Conservation (phyloP, 1,140 invertebrate genomes). For the Drosophila suzukii region DNA sequence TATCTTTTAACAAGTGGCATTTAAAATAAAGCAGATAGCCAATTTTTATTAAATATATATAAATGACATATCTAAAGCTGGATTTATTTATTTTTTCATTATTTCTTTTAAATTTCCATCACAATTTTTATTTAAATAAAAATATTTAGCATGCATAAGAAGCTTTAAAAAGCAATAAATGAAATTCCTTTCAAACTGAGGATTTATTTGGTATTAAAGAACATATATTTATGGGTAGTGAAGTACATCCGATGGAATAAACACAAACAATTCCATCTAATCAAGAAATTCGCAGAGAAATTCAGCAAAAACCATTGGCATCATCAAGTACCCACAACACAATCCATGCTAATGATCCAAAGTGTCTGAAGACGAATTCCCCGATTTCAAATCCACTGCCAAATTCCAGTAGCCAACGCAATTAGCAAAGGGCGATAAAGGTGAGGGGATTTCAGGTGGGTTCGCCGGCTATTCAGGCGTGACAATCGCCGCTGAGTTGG, state of each 20-base stretch:
- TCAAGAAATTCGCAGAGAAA: constrained; percentile 1
- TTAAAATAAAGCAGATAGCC: no score
- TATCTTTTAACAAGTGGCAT: no score
- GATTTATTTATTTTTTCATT: no score
- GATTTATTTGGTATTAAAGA: neutral
- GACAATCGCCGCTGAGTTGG: constrained; percentile 40
- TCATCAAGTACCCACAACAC: constrained; percentile 34
- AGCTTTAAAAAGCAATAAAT: no score
- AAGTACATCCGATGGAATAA: neutral
- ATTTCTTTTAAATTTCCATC: no score
- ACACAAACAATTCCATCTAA: neutral
- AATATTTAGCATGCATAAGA: no score
- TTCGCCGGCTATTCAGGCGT: constrained; percentile 23
- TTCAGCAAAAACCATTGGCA: constrained; percentile 9
- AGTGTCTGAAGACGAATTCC: constrained; percentile 14
- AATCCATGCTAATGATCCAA: constrained; percentile 47
- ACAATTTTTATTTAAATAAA: no score
- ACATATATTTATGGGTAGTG: neutral
- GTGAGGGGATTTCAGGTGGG: constrained; percentile 7
- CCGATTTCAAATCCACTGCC: neutral
- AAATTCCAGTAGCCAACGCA: constrained; percentile 48
- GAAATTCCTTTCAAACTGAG: no score
- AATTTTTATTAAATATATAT: no score
- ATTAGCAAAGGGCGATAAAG: constrained; percentile 25
- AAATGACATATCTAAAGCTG: no score